These are phyloP conservation scores for Sebastes matsubarae DNA, from an alignment of 2,797 vertebrate species.

Conservation along the genomic window DNA sequence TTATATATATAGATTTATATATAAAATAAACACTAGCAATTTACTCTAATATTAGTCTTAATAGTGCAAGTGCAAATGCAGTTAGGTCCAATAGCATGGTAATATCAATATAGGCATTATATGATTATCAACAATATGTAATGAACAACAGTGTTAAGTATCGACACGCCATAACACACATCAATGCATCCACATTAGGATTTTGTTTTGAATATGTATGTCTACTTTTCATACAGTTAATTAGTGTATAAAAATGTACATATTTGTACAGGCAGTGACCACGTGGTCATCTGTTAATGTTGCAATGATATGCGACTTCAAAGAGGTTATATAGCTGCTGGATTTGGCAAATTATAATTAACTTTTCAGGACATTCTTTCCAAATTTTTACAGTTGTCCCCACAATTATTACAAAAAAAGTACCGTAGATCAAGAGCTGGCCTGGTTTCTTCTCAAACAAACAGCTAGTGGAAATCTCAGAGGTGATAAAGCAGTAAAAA, in stretches of 20 bases:
- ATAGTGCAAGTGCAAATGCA: conserved; percentile 78
- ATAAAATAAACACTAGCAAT: conserved; percentile 68
- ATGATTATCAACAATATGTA: conserved; percentile 48
- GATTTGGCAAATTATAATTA: conserved; percentile 31
- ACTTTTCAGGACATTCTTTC: conserved; percentile 1
- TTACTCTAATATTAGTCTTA: conserved; percentile 62
- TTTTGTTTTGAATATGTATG: conserved; percentile 50
- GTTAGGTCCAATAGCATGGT: conserved; percentile 77
- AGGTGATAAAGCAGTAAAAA: not conserved
- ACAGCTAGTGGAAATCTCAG: not conserved
- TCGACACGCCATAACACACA: conserved; percentile 50
- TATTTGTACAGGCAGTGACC: conserved; percentile 57
- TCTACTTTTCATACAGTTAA: conserved; percentile 29
- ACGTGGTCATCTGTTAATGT: not conserved
- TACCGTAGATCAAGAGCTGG: conserved; percentile 16
- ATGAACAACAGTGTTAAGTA: conserved; percentile 48
- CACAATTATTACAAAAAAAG: not conserved
- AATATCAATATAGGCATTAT: conserved; percentile 56
- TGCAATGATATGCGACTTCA: not conserved
- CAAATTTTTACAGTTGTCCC: not conserved
- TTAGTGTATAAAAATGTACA: conserved; percentile 52
- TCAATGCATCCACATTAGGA: conserved; percentile 60
- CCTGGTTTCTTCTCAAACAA: not conserved
- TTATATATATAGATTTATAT: conserved; percentile 28
- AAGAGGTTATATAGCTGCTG: conserved; percentile 22